Base-by-base conservation (phyloP, 1,140 invertebrate genomes). In the Aricia agestis region DNA sequence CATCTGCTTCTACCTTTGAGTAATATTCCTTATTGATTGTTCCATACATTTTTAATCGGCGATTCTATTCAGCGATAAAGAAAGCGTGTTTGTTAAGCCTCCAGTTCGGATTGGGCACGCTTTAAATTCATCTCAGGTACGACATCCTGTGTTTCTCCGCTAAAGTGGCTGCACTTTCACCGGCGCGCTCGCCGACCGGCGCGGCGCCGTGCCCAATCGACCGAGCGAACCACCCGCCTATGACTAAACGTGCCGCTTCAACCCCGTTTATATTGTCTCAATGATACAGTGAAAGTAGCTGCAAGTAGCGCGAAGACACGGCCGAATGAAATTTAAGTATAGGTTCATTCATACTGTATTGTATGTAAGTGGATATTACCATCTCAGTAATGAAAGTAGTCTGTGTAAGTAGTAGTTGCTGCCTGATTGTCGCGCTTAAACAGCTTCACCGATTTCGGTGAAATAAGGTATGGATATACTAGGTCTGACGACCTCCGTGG, bases 61-160 rank as follows among this genome's bases (percentile, higher is more conserved):
- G n/a, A n/a, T n/a, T n/a, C n/a, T 32, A 32, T 3, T 32, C 6
- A 32, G 2, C 32, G 32, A 36, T 7, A 36, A 7, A 9, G 6
- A 36, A 36, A 7, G 36, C 9, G 36, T 7, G 6, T 36, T 7
- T n/a, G n/a, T n/a, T n/a, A n/a, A 63, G 45, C 9, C 41, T 69
- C 10, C 36, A 32, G 18, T 70, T 41, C 59, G 15, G 25, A 42
- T 36, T 61, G 13, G 59, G 63, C 41, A 15, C 25, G 61, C 69
- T 70, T 70, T 70, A 45, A 65, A 70, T 70, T 65, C 59, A 59
- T 70, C 69, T 65, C 69, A 65, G 69, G 58, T 70, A 63, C 63
- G 61, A 63, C 69, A 70, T 69, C 69, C 69, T 70, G 69, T 59
- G 69, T 70, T 70, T 70, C 69, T 61, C 68, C 68, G 68, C 9